A percentile compares a stretch with the other conserved stretches of the same genome.
Evolutionary conservation across 2,888 invertebrate species (phyloP).

Genomic region (Tridacna gigas): DNA sequence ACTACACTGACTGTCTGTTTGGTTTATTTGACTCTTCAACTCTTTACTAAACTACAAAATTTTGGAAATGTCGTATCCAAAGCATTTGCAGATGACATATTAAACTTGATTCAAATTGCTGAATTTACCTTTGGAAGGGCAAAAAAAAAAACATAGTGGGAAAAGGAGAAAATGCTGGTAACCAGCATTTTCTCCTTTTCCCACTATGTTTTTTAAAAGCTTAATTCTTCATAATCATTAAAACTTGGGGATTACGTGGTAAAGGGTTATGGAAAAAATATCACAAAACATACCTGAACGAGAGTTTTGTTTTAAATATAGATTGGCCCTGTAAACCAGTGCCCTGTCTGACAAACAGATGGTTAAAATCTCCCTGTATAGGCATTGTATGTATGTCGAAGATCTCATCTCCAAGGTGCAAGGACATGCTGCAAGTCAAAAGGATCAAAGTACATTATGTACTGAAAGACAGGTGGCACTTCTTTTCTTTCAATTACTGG

Average conservation of each 20-base stretch:
- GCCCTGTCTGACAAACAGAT: slow-evolving; percentile 98
- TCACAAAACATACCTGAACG: slow-evolving; percentile 88
- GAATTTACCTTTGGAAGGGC: too few relatives aligned
- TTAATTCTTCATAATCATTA: too few relatives aligned
- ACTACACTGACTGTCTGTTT: neutral
- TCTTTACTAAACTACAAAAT: neutral
- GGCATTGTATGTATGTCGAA: slow-evolving; percentile 98
- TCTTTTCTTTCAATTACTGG: too few relatives aligned
- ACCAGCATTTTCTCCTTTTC: neutral
- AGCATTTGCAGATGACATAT: too few relatives aligned
- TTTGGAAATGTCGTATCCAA: neutral
- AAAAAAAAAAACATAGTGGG: neutral
- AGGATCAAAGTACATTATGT: too few relatives aligned
- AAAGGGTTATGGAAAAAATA: neutral
- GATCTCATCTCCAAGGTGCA: slow-evolving; percentile 98
- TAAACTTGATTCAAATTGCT: too few relatives aligned
- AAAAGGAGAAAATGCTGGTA: neutral
- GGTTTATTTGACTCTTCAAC: neutral
- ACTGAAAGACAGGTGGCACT: too few relatives aligned
- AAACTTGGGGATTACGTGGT: neutral
- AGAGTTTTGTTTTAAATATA: slow-evolving; percentile 97
- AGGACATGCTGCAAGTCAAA: slow-evolving; percentile 90
- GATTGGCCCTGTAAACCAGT: slow-evolving; percentile 99
- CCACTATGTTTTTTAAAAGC: neutral
- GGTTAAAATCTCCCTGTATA: slow-evolving; percentile 96